Percentiles rank a stretch among this genome's conserved stretches.
These are phyloP conservation scores for Gorsachius goisagi DNA, from an alignment of 2,113 vertebrate species.

Conservation along the genomic window DNA sequence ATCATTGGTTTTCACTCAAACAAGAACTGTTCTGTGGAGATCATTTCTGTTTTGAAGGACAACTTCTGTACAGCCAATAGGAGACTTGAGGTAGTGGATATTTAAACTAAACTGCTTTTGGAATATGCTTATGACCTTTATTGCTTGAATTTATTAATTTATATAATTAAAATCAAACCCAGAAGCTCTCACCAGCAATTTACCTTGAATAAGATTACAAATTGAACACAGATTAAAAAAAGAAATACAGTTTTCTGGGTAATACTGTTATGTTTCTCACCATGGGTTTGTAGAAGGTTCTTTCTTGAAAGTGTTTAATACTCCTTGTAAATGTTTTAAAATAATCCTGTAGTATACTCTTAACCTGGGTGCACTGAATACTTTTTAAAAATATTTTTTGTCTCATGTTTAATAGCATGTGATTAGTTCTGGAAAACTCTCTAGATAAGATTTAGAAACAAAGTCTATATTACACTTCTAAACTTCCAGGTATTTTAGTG, in stretches of 20 bases:
- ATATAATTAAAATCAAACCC: background rate
- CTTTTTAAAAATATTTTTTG: background rate
- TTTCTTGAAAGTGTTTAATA: background rate
- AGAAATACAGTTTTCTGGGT: background rate
- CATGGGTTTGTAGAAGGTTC: background rate
- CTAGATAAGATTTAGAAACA: background rate
- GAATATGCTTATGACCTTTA: background rate
- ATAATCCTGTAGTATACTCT: background rate
- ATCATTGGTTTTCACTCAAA: background rate
- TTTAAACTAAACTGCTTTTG: background rate
- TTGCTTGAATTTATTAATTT: background rate
- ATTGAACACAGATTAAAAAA: background rate
- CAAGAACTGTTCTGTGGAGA: conserved; percentile 25
- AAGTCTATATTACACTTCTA: background rate
- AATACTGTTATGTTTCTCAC: background rate
- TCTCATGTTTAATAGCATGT: background rate
- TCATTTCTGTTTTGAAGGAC: background rate
- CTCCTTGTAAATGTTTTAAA: background rate
- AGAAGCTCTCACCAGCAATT: background rate
- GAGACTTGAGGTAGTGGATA: conserved; percentile 50
- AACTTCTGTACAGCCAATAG: background rate
- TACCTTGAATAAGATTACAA: background rate
- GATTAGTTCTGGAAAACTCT: background rate
- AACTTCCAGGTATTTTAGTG: background rate
- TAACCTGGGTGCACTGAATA: background rate